Conservation (phyloP, 2,797 vertebrate species). For the Macroramphosus scolopax region DNA sequence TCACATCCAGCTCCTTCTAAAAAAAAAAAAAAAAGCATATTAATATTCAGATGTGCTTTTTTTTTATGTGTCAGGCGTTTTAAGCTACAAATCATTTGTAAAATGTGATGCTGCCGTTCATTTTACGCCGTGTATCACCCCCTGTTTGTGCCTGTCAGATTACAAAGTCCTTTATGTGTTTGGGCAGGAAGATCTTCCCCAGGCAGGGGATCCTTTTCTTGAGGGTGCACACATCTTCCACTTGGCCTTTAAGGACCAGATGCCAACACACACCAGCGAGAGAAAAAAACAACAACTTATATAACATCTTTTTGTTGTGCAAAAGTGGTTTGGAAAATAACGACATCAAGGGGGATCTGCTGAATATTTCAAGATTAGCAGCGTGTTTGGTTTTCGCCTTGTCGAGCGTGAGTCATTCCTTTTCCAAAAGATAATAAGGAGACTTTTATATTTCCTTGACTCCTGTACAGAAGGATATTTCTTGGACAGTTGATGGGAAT, state of each 20-base stretch:
- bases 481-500: conserved; percentile 28
- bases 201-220: conserved; percentile 5
- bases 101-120: conserved; percentile 13
- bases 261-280: conserved; percentile 28
- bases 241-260: conserved; percentile 43
- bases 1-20: too few relatives aligned
- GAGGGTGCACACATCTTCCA: conserved; percentile 28
- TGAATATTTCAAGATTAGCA: conserved; percentile 57
- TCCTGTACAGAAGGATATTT: conserved; percentile 27
- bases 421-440: conserved; percentile 31
- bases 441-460: conserved; percentile 37
- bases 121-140: conserved; percentile 25
- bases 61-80: conserved; percentile 14
- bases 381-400: conserved; percentile 34
- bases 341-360: conserved; percentile 37
- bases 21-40: too few relatives aligned
- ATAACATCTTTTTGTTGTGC: conserved; percentile 49
- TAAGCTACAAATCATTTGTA: conserved; percentile 9
- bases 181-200: too few relatives aligned
- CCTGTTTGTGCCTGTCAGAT: conserved; percentile 17
- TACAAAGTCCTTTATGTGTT: too few relatives aligned
- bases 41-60: too few relatives aligned
- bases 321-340: conserved; percentile 33
- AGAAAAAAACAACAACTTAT: conserved; percentile 31
- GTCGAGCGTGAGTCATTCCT: conserved; percentile 9